Evolutionary conservation across 2,888 invertebrate species (phyloP).

Genomic region (Stenodera caucasica): DNA sequence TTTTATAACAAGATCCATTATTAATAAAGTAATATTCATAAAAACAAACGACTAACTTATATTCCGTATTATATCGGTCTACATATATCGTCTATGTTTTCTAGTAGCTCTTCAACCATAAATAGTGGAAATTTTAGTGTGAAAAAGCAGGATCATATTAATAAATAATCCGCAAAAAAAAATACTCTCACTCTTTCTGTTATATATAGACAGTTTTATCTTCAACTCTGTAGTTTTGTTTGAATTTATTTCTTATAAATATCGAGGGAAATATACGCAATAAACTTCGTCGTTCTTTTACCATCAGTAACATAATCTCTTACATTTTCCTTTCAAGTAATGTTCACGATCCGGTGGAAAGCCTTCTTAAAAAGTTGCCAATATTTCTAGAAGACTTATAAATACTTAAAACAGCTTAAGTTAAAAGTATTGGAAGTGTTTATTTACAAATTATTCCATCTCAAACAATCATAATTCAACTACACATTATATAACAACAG

Average conservation of each 20-base stretch:
- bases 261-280: slow-evolving; percentile 6
- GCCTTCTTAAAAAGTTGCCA: slow-evolving; percentile 16
- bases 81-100: slow-evolving; percentile 14
- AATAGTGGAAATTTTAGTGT: slow-evolving; percentile 21
- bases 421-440: background rate
- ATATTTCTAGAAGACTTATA: slow-evolving; percentile 20
- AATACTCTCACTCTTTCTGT: background rate
- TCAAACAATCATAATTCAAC: no score
- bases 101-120: slow-evolving; percentile 18
- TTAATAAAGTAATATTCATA: background rate
- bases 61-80: background rate
- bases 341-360: slow-evolving; percentile 8
- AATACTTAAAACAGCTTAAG: slow-evolving; percentile 4
- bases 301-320: background rate
- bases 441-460: no score
- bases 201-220: slow-evolving; percentile 4
- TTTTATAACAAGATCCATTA: background rate
- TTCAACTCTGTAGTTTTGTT: slow-evolving; percentile 3
- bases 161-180: slow-evolving; percentile 15
- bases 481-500: no score
- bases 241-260: slow-evolving; percentile 6
- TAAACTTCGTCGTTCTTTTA: background rate
- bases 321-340: background rate
- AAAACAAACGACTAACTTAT: background rate
- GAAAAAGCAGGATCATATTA: slow-evolving; percentile 22